Percentiles rank a stretch among this genome's conserved stretches.
These are phyloP conservation scores for Synanceia verrucosa DNA, from an alignment of 2,797 vertebrate genomes.

Conservation along the genomic window DNA sequence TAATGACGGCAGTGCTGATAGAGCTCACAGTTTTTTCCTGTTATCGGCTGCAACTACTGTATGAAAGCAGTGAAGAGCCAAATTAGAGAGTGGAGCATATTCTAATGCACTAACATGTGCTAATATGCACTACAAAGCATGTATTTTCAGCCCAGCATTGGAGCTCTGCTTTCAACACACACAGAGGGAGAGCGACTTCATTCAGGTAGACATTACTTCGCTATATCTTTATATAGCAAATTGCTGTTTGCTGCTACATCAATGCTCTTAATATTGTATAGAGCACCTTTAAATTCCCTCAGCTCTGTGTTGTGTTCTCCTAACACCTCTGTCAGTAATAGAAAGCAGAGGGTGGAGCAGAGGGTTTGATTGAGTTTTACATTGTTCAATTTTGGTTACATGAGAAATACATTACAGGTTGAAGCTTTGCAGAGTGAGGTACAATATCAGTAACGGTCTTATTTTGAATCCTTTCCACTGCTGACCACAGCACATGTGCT, in stretches of 20 bases:
- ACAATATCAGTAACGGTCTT: slow-evolving; percentile 34
- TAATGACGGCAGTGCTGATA: neutral
- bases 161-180: neutral
- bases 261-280: neutral
- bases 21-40: neutral
- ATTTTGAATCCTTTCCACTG: slow-evolving; percentile 13
- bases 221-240: neutral
- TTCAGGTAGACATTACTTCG: neutral
- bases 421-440: slow-evolving; percentile 16
- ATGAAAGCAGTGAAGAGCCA: too few relatives aligned
- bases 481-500: slow-evolving; percentile 36
- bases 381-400: slow-evolving; percentile 31
- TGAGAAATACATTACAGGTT: slow-evolving; percentile 40
- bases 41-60: too few relatives aligned
- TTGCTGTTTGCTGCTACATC: neutral
- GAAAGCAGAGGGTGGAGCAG: slow-evolving; percentile 31
- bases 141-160: neutral
- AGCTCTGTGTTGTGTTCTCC: slow-evolving; percentile 12
- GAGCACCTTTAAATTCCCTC: slow-evolving; percentile 10
- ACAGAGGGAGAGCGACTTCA: neutral
- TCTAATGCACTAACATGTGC: too few relatives aligned
- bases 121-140: neutral
- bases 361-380: slow-evolving; percentile 23
- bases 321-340: slow-evolving; percentile 22
- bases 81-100: too few relatives aligned